Conservation (phyloP, 2,797 vertebrate genomes). For the Petrocephalus schoutedeni region DNA sequence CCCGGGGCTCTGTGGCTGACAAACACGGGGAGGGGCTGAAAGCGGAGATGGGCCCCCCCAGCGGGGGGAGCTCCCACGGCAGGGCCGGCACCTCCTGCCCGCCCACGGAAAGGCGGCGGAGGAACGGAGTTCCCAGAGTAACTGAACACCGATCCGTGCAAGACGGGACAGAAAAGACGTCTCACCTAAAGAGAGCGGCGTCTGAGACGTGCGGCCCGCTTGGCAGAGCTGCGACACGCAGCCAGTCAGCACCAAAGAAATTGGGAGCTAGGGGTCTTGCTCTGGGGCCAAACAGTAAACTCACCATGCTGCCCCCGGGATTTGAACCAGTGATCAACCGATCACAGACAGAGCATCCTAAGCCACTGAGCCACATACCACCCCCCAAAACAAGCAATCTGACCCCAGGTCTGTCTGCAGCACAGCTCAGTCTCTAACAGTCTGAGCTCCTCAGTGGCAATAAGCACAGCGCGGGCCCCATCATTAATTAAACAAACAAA, state of each 20-base stretch:
- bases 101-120: neutral
- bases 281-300: neutral
- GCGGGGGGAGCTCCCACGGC: neutral
- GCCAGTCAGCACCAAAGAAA: neutral
- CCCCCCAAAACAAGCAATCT: neutral
- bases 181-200: neutral
- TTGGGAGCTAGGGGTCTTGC: neutral
- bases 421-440: neutral
- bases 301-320: neutral
- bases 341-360: neutral
- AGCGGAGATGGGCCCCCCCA: neutral
- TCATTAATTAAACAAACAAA: neutral
- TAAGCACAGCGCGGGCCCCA: neutral
- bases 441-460: neutral
- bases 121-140: neutral
- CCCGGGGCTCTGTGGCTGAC: neutral
- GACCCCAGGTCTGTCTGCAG: neutral
- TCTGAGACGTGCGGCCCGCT: neutral
- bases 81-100: neutral
- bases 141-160: neutral
- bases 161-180: neutral
- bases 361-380: neutral
- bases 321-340: neutral
- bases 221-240: neutral
- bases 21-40: neutral